These are phyloP conservation scores for Scartelaos histophorus DNA, from an alignment of 2,113 vertebrate genomes.

Conservation along the genomic window DNA sequence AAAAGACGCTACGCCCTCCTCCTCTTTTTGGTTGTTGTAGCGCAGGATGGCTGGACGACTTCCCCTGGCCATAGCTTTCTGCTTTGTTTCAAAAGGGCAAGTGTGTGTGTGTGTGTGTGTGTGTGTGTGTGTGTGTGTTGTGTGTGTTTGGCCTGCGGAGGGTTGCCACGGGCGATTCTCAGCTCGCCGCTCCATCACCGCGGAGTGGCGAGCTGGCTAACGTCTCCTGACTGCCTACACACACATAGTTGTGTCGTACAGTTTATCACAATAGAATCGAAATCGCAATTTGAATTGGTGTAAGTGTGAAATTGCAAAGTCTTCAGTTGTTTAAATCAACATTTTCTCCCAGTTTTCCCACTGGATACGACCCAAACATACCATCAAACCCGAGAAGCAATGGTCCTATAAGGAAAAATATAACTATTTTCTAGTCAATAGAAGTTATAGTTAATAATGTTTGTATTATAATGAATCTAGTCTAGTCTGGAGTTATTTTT, in stretches of 20 bases:
- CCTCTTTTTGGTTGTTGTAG: conserved; percentile 19
- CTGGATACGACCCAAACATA: too few species aligned
- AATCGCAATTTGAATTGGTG: too few species aligned
- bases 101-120: conserved; percentile 61
- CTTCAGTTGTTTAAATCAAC: too few species aligned
- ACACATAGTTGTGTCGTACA: conserved; percentile 53
- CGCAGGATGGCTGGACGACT: conserved; percentile 56
- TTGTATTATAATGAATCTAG: too few species aligned
- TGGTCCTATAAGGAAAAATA: too few species aligned
- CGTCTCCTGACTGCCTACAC: conserved; percentile 97
- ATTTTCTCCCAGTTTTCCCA: too few species aligned
- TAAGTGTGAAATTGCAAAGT: too few species aligned
- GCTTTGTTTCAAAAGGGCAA: conserved; percentile 92
- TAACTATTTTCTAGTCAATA: too few species aligned
- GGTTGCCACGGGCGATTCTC: conserved; percentile 86
- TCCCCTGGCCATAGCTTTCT: conserved; percentile 75
- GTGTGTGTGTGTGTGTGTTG: conserved; percentile 49
- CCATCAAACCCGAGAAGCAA: too few species aligned
- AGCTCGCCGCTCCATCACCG: conserved; percentile 93
- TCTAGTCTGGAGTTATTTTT: too few species aligned
- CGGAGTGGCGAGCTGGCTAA: conserved; percentile 88
- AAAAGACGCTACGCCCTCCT: conserved; percentile 63
- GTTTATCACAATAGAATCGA: neutral
- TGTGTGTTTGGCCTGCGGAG: conserved; percentile 84
- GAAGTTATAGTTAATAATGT: too few species aligned